Evolutionary conservation across 2,888 invertebrate species (phyloP).

Genomic region (Arrhopalites spinosus): DNA sequence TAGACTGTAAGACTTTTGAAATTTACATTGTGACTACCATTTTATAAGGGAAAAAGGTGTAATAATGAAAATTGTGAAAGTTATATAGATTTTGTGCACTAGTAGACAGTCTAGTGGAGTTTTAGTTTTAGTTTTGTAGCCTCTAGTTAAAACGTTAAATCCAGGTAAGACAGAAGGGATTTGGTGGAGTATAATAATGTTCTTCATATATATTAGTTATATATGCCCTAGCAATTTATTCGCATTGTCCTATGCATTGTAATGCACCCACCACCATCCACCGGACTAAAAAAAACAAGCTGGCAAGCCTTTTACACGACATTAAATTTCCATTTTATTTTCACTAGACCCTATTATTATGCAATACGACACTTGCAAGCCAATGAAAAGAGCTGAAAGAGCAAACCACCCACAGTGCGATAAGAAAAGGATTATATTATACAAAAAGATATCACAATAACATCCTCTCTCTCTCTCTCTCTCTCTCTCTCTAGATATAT

Average conservation of each 20-base stretch:
- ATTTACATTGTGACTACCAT: too few relatives aligned
- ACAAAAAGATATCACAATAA: neutral
- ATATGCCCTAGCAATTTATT: too few relatives aligned
- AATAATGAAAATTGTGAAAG: too few relatives aligned
- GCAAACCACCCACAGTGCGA: conserved; percentile 24
- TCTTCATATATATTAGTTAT: too few relatives aligned
- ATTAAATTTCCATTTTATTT: conserved; percentile 39
- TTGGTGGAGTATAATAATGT: neutral
- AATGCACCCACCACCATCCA: too few relatives aligned
- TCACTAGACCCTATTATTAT: conserved; percentile 35
- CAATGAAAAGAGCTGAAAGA: neutral
- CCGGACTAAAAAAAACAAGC: neutral
- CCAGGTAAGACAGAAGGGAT: neutral
- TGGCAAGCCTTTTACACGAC: conserved; percentile 15
- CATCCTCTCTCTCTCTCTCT: neutral
- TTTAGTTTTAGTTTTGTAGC: too few relatives aligned
- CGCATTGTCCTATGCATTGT: too few relatives aligned
- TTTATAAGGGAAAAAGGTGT: too few relatives aligned
- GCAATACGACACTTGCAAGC: conserved; percentile 26
- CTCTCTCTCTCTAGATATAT: neutral
- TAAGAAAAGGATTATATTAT: conserved; percentile 27
- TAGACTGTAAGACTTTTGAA: too few relatives aligned
- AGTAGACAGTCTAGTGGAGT: too few relatives aligned
- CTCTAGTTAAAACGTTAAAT: too few relatives aligned
- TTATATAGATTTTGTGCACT: too few relatives aligned